Evolutionary conservation across 2,888 invertebrate species (phyloP).

Genomic region (Argyresthia albistria): DNA sequence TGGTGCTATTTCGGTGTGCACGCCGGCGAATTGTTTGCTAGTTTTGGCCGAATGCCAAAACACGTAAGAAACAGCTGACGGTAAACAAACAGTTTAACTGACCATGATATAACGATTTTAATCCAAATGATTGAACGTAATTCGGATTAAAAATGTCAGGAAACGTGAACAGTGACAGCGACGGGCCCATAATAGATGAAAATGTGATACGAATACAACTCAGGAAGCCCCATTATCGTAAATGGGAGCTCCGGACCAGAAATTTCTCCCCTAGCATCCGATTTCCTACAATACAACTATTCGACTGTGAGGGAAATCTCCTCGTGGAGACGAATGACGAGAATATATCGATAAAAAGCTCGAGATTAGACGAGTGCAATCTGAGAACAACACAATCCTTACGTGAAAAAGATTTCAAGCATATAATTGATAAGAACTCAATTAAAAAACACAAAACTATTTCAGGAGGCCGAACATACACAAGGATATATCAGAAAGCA

Average conservation of each 20-base stretch:
- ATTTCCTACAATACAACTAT: conserved; percentile 75
- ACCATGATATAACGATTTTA: conserved; percentile 17
- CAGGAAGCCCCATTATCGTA: conserved; percentile 73
- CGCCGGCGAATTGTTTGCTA: conserved; percentile 42
- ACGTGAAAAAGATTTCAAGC: conserved; percentile 50
- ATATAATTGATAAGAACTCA: conserved; percentile 39
- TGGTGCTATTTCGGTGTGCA: conserved; percentile 61
- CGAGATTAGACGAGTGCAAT: conserved; percentile 34
- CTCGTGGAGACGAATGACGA: conserved; percentile 74
- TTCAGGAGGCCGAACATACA: conserved; percentile 55
- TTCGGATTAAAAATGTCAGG: conserved; percentile 13
- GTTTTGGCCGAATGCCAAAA: conserved; percentile 49
- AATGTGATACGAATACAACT: conserved; percentile 75
- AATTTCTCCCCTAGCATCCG: conserved; percentile 73
- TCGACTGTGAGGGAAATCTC: conserved; percentile 74
- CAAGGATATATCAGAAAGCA: conserved; percentile 36
- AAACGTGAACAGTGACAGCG: conserved; percentile 44
- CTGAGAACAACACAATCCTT: conserved; percentile 46
- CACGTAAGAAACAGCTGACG: conserved; percentile 54
- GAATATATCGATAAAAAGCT: conserved; percentile 61
- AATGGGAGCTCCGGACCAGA: conserved; percentile 76
- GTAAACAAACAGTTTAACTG: conserved; percentile 63
- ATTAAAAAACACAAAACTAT: conserved; percentile 56
- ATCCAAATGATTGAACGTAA: conserved; percentile 5
- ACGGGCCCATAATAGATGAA: conserved; percentile 58